Base-by-base conservation (phyloP, 2,888 invertebrate genomes). In the Tetragonula carbonaria region DNA sequence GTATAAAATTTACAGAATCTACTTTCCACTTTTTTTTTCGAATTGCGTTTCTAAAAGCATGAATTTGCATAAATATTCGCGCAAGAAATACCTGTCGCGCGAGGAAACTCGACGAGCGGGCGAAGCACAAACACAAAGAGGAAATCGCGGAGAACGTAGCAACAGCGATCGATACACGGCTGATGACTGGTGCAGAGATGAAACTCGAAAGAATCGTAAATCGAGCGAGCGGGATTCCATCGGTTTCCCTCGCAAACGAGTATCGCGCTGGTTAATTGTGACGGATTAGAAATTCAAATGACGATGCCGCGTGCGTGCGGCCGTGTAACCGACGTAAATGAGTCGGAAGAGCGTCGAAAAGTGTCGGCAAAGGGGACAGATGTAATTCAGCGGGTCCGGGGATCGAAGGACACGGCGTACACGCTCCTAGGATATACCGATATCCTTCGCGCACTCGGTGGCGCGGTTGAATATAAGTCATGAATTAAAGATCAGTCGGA, bases 401-500 rank as follows among this genome's bases (percentile, higher is more conserved):
- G 72, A 45, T 14, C 51, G 68, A 74, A 74, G 82, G 68, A 80
- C 63, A 80, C 45, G 3, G 57, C n/a, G 67, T 53, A 53, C 33
- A 18, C 5, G 38, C 59, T 70, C 65, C 70, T 83, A 57, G 75
- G 73, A 23, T 68, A 23, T 68, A 59, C 84, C 70, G 74, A 83
- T 74, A 78, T 68, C 78, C 72, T 53, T 68, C 78, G 73, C 66
- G 65, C 67, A 57, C 62, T 67, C 63, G 53, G 70, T 70, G 57
- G 63, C 68, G 38, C 74, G 80, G 53, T 80, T 77, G 74, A 75
- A 80, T 83, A 80, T 78, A 83, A 83, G 80, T 86, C 83, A 86
- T 86, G 86, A 86, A 86, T 86, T 86, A 86, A 86, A 86, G 87
- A 86, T 86, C 78, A 86, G 78, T 76, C 86, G 85, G 83, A 82